Percentiles rank a stretch among this genome's conserved stretches.
Conservation (phyloP, 1,140 invertebrate species). For the Ceratitis capitata region DNA sequence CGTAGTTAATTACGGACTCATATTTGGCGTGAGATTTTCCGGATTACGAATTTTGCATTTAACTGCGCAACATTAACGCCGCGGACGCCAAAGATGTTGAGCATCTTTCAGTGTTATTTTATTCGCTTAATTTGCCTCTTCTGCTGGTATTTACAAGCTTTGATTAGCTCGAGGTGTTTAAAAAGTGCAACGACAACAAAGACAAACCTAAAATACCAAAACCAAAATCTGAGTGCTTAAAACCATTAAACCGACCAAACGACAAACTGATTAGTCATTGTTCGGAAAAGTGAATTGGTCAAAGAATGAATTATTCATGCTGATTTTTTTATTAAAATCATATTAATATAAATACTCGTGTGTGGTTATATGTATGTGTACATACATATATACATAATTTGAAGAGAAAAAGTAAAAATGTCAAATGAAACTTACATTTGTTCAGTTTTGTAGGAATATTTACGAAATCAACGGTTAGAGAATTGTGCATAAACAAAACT, state of each 20-base stretch:
- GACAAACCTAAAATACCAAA: not conserved
- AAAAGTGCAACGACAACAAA: slow-evolving; percentile 1
- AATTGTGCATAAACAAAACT: not conserved
- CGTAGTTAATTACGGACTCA: not conserved
- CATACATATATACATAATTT: not conserved
- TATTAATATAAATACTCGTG: not conserved
- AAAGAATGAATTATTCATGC: not conserved
- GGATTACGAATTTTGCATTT: not conserved
- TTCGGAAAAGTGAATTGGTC: not conserved
- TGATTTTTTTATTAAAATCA: not conserved
- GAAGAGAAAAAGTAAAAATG: not conserved
- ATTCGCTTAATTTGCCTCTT: slow-evolving; percentile 19
- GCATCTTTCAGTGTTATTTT: slow-evolving; percentile 18
- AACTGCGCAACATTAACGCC: not conserved
- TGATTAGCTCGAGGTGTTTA: slow-evolving; percentile 16
- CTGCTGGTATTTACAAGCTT: slow-evolving; percentile 25
- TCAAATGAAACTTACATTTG: not conserved
- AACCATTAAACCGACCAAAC: not conserved
- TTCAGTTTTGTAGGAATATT: not conserved
- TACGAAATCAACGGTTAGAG: not conserved
- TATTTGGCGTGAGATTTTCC: slow-evolving; percentile 4
- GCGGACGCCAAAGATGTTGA: not conserved
- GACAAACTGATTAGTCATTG: not conserved
- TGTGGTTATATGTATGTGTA: not conserved
- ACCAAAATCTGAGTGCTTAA: not conserved